Conservation (phyloP, 2,797 vertebrate species). For the Emys orbicularis region DNA sequence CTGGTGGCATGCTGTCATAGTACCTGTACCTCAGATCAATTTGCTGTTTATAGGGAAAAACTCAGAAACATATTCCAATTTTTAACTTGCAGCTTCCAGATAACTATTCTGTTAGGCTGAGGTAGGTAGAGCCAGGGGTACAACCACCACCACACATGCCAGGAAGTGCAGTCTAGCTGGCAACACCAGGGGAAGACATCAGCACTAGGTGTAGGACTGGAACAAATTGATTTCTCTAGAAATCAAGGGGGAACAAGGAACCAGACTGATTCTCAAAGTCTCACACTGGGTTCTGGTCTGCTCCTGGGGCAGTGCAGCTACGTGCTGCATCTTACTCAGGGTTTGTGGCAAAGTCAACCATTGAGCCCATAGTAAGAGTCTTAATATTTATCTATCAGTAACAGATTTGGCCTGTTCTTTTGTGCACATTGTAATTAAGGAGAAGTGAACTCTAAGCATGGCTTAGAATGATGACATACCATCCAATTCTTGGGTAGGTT, state of each 20-base stretch:
- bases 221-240: not conserved
- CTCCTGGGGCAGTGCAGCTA: not conserved
- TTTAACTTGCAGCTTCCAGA: not conserved
- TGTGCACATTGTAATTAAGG: not conserved
- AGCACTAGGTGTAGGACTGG: not conserved
- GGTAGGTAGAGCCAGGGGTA: too few relatives aligned
- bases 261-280: not conserved
- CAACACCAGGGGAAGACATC: not conserved
- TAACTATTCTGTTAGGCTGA: not conserved
- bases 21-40: not conserved
- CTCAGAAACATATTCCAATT: not conserved
- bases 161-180: too few relatives aligned
- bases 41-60: not conserved
- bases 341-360: not conserved
- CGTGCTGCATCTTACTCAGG: not conserved
- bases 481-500: not conserved
- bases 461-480: slow-evolving; percentile 19
- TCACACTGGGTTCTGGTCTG: not conserved
- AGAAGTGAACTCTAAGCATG: slow-evolving; percentile 20
- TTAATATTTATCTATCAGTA: slow-evolving; percentile 3
- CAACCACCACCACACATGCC: too few relatives aligned
- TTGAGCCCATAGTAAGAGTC: not conserved
- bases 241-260: rapidly evolving
- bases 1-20: not conserved
- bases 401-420: slow-evolving; percentile 2